A percentile compares a stretch with the other conserved stretches of the same genome.
These are phyloP conservation scores for Nemoura dubitans DNA, from an alignment of 2,888 invertebrate genomes.

Conservation along the genomic window DNA sequence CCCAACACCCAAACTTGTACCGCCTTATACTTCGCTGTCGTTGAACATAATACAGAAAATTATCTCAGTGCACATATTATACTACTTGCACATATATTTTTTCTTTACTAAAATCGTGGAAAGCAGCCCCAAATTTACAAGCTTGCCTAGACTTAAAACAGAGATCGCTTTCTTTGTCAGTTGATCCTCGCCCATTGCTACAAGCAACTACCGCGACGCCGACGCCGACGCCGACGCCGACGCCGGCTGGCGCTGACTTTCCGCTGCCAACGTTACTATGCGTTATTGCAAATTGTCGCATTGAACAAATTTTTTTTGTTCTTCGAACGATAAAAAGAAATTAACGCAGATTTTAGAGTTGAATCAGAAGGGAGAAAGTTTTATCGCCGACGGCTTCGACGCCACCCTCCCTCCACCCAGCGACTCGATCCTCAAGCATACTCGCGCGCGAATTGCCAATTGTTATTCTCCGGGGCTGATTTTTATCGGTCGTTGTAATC, in stretches of 20 bases:
- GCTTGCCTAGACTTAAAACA: too few species aligned
- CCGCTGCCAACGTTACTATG: not conserved
- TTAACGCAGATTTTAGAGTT: not conserved
- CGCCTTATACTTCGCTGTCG: too few species aligned
- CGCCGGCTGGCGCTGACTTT: too few species aligned
- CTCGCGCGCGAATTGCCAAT: not conserved
- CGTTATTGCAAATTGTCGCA: not conserved
- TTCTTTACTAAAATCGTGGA: too few species aligned
- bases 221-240: not conserved
- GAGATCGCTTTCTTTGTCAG: too few species aligned
- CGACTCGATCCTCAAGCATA: too few species aligned
- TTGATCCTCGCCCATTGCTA: too few species aligned
- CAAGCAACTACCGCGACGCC: not conserved
- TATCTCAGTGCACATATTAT: too few species aligned
- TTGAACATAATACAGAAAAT: too few species aligned
- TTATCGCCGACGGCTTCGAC: not conserved
- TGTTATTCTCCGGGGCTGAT: not conserved
- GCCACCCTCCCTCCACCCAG: not conserved
- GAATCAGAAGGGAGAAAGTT: not conserved
- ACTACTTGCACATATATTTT: too few species aligned
- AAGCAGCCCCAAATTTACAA: too few species aligned
- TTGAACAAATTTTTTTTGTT: not conserved
- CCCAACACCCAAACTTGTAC: too few species aligned
- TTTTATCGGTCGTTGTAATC: slow-evolving; percentile 2
- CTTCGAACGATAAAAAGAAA: not conserved